phyloP scores from a whole-genome alignment of 2,113 vertebrate species.

The Meleagris gallopavo region DNA sequence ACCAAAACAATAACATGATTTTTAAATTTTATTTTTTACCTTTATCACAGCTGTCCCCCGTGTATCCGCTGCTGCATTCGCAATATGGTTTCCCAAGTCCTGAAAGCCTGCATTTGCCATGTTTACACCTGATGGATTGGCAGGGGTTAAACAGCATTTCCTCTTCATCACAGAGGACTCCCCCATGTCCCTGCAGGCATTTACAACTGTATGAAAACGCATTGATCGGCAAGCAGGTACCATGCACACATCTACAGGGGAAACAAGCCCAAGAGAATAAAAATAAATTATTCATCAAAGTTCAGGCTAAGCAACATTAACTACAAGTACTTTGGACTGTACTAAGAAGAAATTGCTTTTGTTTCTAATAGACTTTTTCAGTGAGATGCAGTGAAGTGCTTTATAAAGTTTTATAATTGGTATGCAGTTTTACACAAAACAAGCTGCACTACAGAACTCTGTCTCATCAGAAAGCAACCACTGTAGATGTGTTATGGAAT shows the following conservation, averaged over 20 bases:
- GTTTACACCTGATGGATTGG: conserved; percentile 90
- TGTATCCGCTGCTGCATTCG: conserved; percentile 93
- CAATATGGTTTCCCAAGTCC: conserved; percentile 95
- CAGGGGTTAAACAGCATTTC: conserved; percentile 88
- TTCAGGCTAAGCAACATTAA: conserved; percentile 67
- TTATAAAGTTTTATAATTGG: background rate
- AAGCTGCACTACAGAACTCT: background rate
- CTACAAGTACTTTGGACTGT: conserved; percentile 62
- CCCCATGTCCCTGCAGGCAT: conserved; percentile 91
- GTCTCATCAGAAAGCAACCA: conserved; percentile 52
- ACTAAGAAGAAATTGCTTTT: conserved; percentile 58
- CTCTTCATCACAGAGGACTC: conserved; percentile 94
- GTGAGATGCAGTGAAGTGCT: conserved; percentile 1
- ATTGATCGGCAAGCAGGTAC: conserved; percentile 95
- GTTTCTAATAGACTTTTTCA: conserved; percentile 23
- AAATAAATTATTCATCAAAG: conserved; percentile 65
- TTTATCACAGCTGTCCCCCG: conserved; percentile 92
- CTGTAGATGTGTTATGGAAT: conserved; percentile 78
- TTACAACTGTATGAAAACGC: conserved; percentile 98
- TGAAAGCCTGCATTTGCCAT: conserved; percentile 93
- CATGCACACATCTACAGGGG: conserved; percentile 89
- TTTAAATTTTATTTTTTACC: conserved; percentile 73
- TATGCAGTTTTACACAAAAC: background rate
- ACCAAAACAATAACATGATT: background rate
- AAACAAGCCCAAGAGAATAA: conserved; percentile 61